Conservation (phyloP, 2,113 vertebrate species). For the Nothobranchius kuhntae region DNA sequence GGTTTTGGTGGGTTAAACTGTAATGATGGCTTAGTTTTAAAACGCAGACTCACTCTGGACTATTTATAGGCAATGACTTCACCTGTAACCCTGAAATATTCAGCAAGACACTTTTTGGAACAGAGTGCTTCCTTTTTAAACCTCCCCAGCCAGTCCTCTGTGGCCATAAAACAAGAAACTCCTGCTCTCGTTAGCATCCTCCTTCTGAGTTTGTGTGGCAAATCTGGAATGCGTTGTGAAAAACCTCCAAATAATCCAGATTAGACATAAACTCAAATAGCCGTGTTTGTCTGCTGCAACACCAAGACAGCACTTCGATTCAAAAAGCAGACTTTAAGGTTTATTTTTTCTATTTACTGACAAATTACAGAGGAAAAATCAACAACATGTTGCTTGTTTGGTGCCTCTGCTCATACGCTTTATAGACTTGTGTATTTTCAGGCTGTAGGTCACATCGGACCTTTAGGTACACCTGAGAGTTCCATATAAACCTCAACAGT, state of each 20-base stretch:
- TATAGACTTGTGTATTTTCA: constrained; percentile 4
- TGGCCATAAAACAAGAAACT: constrained; percentile 27
- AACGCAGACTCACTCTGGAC: background rate
- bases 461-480: constrained; percentile 9
- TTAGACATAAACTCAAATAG: no score
- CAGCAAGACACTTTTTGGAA: constrained; percentile 36
- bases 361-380: no score
- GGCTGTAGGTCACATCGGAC: background rate
- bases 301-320: no score
- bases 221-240: background rate
- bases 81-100: constrained; percentile 49
- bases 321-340: no score
- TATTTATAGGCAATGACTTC: constrained; percentile 46
- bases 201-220: background rate
- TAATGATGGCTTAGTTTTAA: background rate
- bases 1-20: background rate
- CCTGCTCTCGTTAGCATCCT: constrained; percentile 15
- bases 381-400: no score
- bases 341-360: no score
- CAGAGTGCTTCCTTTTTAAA: constrained; percentile 30
- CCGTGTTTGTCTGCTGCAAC: no score
- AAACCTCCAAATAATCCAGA: no score
- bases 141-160: constrained; percentile 23
- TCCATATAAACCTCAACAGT: constrained; percentile 4
- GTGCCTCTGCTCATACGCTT: background rate